These are phyloP conservation scores for Sterna hirundo DNA, from an alignment of 2,113 vertebrate species.

Conservation along the genomic window DNA sequence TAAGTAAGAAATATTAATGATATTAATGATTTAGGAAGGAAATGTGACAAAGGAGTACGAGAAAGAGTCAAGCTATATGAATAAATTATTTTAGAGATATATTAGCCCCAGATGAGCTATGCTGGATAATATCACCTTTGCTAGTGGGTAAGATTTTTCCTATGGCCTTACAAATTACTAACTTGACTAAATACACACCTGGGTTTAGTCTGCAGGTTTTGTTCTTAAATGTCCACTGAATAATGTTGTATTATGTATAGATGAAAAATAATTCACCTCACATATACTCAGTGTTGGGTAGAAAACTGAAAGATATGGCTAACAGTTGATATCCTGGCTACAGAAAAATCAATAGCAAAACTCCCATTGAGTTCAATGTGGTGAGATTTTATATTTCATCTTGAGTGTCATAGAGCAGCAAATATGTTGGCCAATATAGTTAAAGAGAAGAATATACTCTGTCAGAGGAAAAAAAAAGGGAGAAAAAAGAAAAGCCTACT, in stretches of 20 bases:
- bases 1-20: conserved; percentile 18
- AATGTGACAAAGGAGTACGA: neutral
- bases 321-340: neutral
- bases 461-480: no score
- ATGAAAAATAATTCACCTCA: neutral
- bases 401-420: neutral
- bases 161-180: neutral
- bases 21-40: neutral
- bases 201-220: neutral
- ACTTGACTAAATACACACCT: neutral
- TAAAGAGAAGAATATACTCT: neutral
- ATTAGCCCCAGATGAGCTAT: neutral
- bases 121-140: neutral
- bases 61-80: neutral
- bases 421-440: neutral
- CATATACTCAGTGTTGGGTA: neutral
- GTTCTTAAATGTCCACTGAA: neutral
- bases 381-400: neutral
- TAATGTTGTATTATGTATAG: neutral
- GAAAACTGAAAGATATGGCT: neutral
- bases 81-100: neutral
- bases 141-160: neutral
- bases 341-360: neutral
- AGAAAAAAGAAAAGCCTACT: neutral
- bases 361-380: neutral